Conservation (phyloP, 2,113 vertebrate species). For the Oenanthe melanoleuca region DNA sequence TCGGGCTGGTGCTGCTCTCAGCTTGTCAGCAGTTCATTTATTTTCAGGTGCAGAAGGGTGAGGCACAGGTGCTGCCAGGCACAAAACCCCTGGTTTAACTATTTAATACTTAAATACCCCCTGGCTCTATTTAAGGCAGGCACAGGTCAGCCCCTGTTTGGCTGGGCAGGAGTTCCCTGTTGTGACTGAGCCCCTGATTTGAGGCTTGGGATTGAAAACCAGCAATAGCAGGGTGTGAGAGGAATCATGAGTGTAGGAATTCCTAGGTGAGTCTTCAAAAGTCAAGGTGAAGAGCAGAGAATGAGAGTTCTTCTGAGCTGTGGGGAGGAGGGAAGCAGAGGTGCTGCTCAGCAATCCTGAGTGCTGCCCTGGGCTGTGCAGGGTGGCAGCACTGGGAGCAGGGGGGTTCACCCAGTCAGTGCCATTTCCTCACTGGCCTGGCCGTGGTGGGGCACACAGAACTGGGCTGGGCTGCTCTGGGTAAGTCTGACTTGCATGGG, state of each 20-base stretch:
- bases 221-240: accelerated
- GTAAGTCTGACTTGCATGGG: accelerated
- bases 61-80: not conserved
- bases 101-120: too few species aligned
- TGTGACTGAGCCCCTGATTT: accelerated
- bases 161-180: accelerated
- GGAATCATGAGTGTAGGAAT: accelerated
- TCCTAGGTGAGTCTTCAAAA: accelerated
- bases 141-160: accelerated
- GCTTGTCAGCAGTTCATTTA: not conserved
- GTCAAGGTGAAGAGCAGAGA: not conserved
- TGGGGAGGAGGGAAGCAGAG: not conserved
- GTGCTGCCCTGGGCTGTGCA: accelerated
- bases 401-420: accelerated
- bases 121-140: not conserved
- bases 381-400: accelerated
- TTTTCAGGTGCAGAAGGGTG: not conserved
- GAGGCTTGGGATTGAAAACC: accelerated
- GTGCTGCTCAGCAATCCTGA: not conserved
- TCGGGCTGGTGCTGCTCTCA: not conserved
- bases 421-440: not conserved
- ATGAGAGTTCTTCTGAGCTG: accelerated
- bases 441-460: accelerated
- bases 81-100: not conserved
- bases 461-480: accelerated